A percentile compares a stretch with the other conserved stretches of the same genome.
Evolutionary conservation across 2,888 invertebrate genomes (phyloP).

Genomic region (Ochropacha duplaris): DNA sequence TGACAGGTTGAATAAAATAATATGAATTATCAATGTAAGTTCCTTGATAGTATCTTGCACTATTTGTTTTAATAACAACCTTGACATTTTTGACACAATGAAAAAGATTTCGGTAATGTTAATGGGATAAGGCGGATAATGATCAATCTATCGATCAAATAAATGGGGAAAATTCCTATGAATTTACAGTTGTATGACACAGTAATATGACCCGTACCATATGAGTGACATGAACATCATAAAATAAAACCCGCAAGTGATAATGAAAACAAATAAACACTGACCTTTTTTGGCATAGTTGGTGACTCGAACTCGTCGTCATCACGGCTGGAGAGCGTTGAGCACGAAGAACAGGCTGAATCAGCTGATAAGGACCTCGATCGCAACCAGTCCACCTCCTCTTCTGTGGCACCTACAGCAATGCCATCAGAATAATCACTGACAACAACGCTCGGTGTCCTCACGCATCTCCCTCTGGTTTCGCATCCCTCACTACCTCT

Average conservation of each 20-base stretch:
- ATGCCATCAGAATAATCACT: slow-evolving; percentile 92
- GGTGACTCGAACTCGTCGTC: slow-evolving; percentile 83
- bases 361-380: slow-evolving; percentile 83
- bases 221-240: neutral
- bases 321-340: slow-evolving; percentile 88
- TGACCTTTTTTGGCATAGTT: slow-evolving; percentile 77
- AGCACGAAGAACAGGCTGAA: slow-evolving; percentile 90
- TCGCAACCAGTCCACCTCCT: slow-evolving; percentile 74
- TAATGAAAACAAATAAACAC: slow-evolving; percentile 24
- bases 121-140: neutral
- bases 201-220: neutral
- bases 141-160: neutral
- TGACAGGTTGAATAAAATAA: neutral
- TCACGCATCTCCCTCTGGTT: slow-evolving; percentile 83
- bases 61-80: neutral
- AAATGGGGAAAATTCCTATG: neutral
- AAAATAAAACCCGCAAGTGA: neutral
- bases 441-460: slow-evolving; percentile 93
- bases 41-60: slow-evolving; percentile 1
- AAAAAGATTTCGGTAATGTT: neutral
- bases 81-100: neutral
- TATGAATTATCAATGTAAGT: neutral
- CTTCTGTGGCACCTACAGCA: slow-evolving; percentile 72
- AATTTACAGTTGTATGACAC: neutral
- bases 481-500: slow-evolving; percentile 76